Base-by-base conservation (phyloP, 2,888 invertebrate species). In the Gastrophysa polygoni region DNA sequence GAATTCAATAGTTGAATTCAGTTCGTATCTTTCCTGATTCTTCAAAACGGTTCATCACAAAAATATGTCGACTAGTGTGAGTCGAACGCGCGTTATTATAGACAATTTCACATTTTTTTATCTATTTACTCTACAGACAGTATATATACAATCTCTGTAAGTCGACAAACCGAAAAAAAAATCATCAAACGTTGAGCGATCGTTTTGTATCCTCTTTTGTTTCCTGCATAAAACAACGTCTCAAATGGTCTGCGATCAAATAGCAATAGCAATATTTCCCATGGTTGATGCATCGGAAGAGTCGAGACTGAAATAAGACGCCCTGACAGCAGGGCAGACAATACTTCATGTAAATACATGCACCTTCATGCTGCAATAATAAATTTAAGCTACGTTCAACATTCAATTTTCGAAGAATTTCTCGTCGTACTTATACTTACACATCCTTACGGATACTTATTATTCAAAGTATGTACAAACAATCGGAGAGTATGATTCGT, bases 261-360 rank as follows among this genome's bases (percentile, higher is more conserved):
- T 48, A 57, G 58, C 61, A 62, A 58, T 62, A 62, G 44, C 57
- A 43, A 62, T 61, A 61, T 47, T 61, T 47, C 52, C 52, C 47
- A 32, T 54, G 56, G 56, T 56, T 32, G 55, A 61, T 51, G 56
- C 56, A 56, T 55, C 61, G 57, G 47, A 17, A 16, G 20, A 61
- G 52, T 57, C 52, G 43, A 57, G 54, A 62, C 44, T 50, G 21
- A 56, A 18, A 43, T 17, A 43, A 54, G 48, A 49, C 54, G n/a
- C 32, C 57, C 6, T 47, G 51, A 49, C 61, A 62, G 24, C 5
- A 32, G 28, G 57, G 48, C 57, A 54, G 61, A 58, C 49, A 11
- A 57, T 48, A 54, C 49, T 38, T 54, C 57, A 58, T 52, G 57
- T 57, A 52, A 58, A 62, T 58, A 47, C 61, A 61, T 43, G 56